Conservation (phyloP, 2,797 vertebrate genomes). For the Schizothorax lantsangensis region DNA sequence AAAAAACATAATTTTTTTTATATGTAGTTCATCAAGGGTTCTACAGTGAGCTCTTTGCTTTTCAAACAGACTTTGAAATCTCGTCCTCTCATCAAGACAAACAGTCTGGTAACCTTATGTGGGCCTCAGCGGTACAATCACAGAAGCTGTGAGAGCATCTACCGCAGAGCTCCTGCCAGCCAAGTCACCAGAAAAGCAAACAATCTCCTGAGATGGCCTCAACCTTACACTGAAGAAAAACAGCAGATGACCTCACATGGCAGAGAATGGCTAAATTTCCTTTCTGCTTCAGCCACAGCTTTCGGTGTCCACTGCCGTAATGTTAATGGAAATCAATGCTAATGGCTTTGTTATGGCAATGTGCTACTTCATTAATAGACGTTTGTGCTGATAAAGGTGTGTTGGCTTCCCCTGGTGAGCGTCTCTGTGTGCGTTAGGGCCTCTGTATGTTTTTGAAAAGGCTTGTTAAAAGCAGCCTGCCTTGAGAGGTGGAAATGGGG, state of each 20-base stretch:
- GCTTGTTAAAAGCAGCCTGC: slow-evolving; percentile 37
- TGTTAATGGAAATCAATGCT: slow-evolving; percentile 16
- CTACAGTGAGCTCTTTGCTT: not conserved
- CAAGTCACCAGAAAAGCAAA: slow-evolving; percentile 62
- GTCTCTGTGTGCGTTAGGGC: not conserved
- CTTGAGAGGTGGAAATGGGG: slow-evolving; percentile 49
- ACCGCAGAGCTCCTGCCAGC: slow-evolving; percentile 55
- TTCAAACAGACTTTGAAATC: slow-evolving; percentile 34
- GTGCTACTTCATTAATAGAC: slow-evolving; percentile 19
- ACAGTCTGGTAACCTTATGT: slow-evolving; percentile 48
- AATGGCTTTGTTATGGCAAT: slow-evolving; percentile 47
- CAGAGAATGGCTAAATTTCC: slow-evolving; percentile 28
- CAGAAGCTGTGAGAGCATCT: slow-evolving; percentile 56
- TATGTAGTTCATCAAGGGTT: not conserved
- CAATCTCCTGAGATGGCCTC: slow-evolving; percentile 49
- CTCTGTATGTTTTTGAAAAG: slow-evolving; percentile 44
- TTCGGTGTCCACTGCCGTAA: slow-evolving; percentile 21
- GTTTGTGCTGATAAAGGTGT: slow-evolving; percentile 6
- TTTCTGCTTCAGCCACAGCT: slow-evolving; percentile 21
- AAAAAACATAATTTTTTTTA: not conserved
- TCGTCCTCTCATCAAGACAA: slow-evolving; percentile 47
- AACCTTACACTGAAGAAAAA: slow-evolving; percentile 43
- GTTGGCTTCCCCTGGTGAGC: slow-evolving; percentile 18
- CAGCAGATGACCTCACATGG: slow-evolving; percentile 46
- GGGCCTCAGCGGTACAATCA: slow-evolving; percentile 48